These are phyloP conservation scores for Brachystomella parvula DNA, from an alignment of 1,140 invertebrate species.

Conservation along the genomic window DNA sequence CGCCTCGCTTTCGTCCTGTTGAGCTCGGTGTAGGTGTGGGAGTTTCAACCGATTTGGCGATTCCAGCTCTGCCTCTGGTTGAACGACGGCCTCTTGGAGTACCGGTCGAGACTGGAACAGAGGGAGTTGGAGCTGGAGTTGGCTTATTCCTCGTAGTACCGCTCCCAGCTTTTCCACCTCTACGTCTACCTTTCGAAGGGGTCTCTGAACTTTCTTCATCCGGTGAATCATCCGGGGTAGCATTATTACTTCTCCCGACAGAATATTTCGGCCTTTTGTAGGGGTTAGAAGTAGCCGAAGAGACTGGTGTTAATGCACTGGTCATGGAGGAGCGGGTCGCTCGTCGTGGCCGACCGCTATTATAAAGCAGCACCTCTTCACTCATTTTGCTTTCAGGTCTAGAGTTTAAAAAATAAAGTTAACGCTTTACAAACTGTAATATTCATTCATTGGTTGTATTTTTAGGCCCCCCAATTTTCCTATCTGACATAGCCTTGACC, in stretches of 20 bases:
- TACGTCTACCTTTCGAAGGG: not conserved
- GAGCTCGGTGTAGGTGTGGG: not conserved
- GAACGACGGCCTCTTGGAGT: not conserved
- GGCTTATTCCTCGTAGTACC: not conserved
- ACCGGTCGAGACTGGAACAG: not conserved
- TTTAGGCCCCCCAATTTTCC: no score
- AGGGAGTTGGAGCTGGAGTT: not conserved
- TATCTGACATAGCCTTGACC: no score
- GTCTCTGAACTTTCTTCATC: not conserved
- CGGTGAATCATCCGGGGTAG: not conserved
- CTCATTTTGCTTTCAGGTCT: constrained; percentile 4
- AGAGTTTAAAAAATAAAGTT: no score
- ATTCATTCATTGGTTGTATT: no score
- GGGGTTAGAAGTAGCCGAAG: not conserved
- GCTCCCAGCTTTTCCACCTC: not conserved
- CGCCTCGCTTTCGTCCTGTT: not conserved
- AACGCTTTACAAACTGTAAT: no score
- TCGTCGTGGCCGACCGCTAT: not conserved
- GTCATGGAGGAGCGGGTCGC: not conserved
- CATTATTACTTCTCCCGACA: not conserved
- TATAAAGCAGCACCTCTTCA: not conserved
- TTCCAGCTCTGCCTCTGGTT: not conserved
- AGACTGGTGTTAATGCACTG: not conserved
- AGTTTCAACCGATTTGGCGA: not conserved
- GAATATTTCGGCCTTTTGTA: not conserved